Conservation (phyloP, 35 echinoderm and acorn worm genomes). For the Strongylocentrotus purpuratus region DNA sequence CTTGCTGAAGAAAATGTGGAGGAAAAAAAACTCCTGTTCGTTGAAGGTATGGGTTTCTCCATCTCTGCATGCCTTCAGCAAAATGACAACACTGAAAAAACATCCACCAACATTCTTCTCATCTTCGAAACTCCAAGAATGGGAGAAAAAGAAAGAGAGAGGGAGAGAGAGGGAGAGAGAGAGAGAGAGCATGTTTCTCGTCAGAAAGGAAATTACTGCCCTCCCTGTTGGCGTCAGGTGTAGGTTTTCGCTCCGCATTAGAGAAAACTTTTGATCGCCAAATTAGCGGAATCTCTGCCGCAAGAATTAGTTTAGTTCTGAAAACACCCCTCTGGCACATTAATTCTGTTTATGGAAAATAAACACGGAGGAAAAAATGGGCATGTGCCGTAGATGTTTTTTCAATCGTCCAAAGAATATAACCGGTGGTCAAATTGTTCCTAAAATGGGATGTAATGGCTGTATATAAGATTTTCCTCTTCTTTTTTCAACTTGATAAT, state of each 20-base stretch:
- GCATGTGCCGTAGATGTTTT: background rate
- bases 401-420: background rate
- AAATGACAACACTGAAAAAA: conserved; percentile 12
- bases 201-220: conserved; percentile 33
- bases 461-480: background rate
- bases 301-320: conserved; percentile 6
- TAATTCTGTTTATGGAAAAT: conserved; percentile 40
- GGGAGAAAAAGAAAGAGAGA: background rate
- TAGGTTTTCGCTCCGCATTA: conserved; percentile 29
- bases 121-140: background rate
- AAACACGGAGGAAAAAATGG: conserved; percentile 1
- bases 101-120: background rate
- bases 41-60: background rate
- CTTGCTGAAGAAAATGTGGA: background rate
- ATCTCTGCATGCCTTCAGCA: background rate
- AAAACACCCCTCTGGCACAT: background rate
- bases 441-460: background rate
- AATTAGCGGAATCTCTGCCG: conserved; percentile 29
- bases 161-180: background rate
- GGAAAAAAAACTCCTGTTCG: background rate
- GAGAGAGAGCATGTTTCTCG: background rate
- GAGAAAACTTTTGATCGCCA: background rate
- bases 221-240: conserved; percentile 18
- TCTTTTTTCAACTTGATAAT: background rate
- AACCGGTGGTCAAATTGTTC: background rate